Conservation (phyloP, 2,888 invertebrate species). For the Eutolmus rufibarbis region DNA sequence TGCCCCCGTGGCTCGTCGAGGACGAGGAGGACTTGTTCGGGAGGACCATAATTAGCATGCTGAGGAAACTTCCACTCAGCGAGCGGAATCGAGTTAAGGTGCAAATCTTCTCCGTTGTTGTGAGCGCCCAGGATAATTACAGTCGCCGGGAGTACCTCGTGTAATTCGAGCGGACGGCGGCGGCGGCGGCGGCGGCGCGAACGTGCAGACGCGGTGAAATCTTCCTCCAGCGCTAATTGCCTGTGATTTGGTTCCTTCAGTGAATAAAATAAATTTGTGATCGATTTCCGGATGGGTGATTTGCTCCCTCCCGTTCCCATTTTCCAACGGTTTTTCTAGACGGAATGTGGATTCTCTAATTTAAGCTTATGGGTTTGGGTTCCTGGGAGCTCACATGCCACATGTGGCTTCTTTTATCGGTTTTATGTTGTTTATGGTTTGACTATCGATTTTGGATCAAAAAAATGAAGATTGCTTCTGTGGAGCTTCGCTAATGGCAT, state of each 20-base stretch:
- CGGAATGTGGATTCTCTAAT: neutral
- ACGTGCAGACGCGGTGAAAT: neutral
- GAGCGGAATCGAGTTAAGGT: slow-evolving; percentile 40
- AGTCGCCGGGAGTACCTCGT: slow-evolving; percentile 39
- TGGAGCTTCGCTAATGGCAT: neutral
- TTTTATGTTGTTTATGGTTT: neutral
- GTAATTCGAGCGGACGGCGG: neutral
- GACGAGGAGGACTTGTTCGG: slow-evolving; percentile 43
- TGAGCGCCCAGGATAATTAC: neutral
- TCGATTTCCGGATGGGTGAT: neutral
- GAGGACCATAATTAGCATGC: slow-evolving; percentile 42
- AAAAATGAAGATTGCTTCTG: neutral
- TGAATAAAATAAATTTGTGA: neutral
- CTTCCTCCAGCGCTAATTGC: neutral
- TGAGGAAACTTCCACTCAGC: slow-evolving; percentile 27
- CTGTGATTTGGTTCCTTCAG: neutral
- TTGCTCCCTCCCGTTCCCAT: neutral
- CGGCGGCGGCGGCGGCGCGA: neutral
- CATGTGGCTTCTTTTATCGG: neutral
- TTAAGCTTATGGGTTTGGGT: neutral
- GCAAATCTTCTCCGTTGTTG: slow-evolving; percentile 40
- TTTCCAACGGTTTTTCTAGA: neutral
- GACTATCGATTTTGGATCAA: neutral
- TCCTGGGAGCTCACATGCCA: neutral
- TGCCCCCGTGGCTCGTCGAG: slow-evolving; percentile 33